Evolutionary conservation across 23 tunicate species (phyloP).

Genomic region (Botrylloides violaceus): DNA sequence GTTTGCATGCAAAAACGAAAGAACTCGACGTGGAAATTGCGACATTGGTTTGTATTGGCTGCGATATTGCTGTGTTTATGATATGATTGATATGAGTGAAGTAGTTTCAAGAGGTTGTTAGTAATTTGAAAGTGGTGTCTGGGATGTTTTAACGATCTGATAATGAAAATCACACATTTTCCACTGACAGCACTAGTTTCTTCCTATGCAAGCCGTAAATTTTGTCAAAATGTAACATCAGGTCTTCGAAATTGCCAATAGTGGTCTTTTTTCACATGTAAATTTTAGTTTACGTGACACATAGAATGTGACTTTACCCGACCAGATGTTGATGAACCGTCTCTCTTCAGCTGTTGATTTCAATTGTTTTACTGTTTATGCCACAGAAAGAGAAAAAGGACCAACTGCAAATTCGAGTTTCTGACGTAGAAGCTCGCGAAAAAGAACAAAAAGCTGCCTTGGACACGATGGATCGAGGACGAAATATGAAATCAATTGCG

Average conservation of each 20-base stretch:
- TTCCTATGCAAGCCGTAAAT: no score
- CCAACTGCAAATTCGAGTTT: slow-evolving; percentile 47
- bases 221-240: no score
- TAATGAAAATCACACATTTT: neutral
- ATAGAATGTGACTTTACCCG: no score
- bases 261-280: no score
- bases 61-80: neutral
- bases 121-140: neutral
- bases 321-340: no score
- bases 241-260: no score
- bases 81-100: neutral
- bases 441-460: slow-evolving; percentile 56
- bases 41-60: slow-evolving; percentile 36
- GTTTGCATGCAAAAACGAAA: slow-evolving; percentile 71
- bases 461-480: slow-evolving; percentile 42
- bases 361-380: no score
- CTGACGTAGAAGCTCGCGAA: slow-evolving; percentile 43
- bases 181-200: neutral
- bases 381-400: slow-evolving; percentile 53
- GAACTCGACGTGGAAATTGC: slow-evolving; percentile 67
- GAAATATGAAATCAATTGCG: slow-evolving; percentile 52
- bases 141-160: neutral
- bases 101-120: neutral
- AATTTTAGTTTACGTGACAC: no score
- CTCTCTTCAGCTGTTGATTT: no score